Conservation (phyloP, 2,888 invertebrate species). For the Plusia festucae region DNA sequence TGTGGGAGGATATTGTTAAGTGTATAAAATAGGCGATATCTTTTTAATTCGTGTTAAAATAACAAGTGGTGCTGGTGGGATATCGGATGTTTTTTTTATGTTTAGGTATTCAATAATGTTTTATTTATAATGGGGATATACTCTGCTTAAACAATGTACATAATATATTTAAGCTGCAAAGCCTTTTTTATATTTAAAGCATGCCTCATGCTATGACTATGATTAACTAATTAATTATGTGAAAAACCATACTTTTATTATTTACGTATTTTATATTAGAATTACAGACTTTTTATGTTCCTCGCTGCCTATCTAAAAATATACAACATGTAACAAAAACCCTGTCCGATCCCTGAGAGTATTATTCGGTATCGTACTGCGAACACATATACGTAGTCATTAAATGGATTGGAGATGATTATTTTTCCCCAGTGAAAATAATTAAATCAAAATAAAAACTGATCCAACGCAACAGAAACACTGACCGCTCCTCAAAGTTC, state of each 20-base stretch:
- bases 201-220: constrained; percentile 63
- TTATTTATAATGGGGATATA: constrained; percentile 27
- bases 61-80: constrained; percentile 86
- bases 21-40: constrained; percentile 52
- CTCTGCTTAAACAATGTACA: constrained; percentile 32
- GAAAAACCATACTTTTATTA: constrained; percentile 18
- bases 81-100: constrained; percentile 38
- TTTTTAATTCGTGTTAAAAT: constrained; percentile 67
- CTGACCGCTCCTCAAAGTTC: too few species aligned
- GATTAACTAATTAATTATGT: constrained; percentile 17
- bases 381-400: too few species aligned
- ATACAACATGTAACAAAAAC: too few species aligned
- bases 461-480: too few species aligned
- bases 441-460: too few species aligned
- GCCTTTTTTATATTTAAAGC: constrained; percentile 40
- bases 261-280: neutral
- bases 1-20: constrained; percentile 53
- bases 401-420: too few species aligned
- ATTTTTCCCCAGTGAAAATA: too few species aligned
- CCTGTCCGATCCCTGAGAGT: too few species aligned
- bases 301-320: too few species aligned
- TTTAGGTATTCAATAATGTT: constrained; percentile 37
- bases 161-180: constrained; percentile 54
- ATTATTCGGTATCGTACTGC: too few species aligned
- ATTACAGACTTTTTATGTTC: constrained; percentile 56